Evolutionary conservation across 2,888 invertebrate genomes (phyloP).

Genomic region (Drosophila stalkeri): DNA sequence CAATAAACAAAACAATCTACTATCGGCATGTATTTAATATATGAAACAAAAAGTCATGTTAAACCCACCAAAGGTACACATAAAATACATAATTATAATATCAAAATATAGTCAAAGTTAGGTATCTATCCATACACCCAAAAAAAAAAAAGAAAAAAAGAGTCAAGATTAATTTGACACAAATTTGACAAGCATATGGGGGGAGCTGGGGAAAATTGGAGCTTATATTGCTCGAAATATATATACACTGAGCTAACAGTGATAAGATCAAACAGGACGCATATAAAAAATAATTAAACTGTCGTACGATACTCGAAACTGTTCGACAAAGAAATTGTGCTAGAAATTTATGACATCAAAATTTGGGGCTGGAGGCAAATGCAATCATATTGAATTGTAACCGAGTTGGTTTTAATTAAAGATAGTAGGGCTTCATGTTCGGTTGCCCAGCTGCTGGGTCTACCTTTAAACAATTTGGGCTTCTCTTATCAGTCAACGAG

Average conservation of each 20-base stretch:
- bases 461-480: conserved; percentile 45
- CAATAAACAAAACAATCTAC: neutral
- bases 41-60: conserved; percentile 18
- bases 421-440: conserved; percentile 33
- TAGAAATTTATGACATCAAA: conserved; percentile 46
- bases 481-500: conserved; percentile 58
- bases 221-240: conserved; percentile 18
- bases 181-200: conserved; percentile 72
- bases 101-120: conserved; percentile 11
- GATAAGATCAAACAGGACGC: conserved; percentile 53
- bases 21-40: conserved; percentile 18
- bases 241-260: neutral
- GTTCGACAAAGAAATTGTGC: conserved; percentile 51
- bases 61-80: conserved; percentile 32
- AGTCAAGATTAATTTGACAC: conserved; percentile 69
- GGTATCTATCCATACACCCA: conserved; percentile 3
- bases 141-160: neutral
- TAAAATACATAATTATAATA: conserved; percentile 35
- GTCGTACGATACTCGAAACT: conserved; percentile 67
- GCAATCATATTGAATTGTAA: conserved; percentile 30
- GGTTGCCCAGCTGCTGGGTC: conserved; percentile 9
- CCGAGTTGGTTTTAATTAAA: conserved; percentile 44
- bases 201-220: conserved; percentile 10
- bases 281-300: conserved; percentile 69
- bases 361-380: conserved; percentile 11